A percentile compares a stretch with the other conserved stretches of the same genome.
phyloP scores from a whole-genome alignment of 2,888 invertebrate species.

The Campoplex capitator region DNA sequence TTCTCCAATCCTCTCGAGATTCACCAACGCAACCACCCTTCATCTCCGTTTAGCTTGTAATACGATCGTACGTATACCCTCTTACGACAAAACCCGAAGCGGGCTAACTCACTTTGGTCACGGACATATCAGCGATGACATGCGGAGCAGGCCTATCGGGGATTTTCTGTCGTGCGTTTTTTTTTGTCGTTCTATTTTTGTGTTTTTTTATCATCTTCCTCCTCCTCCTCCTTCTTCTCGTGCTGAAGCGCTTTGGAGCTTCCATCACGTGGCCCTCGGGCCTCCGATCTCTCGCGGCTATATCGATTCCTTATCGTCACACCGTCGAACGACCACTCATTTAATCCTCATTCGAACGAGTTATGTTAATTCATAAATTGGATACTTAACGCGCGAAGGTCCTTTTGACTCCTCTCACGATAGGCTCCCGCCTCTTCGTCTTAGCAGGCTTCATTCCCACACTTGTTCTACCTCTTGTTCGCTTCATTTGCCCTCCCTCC shows the following conservation, averaged over 20 bases:
- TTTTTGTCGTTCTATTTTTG: neutral
- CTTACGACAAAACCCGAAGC: conserved; percentile 29
- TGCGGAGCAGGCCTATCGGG: neutral
- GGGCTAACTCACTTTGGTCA: conserved; percentile 23
- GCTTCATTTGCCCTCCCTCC: conserved; percentile 36
- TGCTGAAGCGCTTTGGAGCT: neutral
- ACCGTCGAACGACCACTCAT: neutral
- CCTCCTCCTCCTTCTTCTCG: neutral
- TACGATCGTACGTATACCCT: conserved; percentile 27
- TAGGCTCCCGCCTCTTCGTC: conserved; percentile 31
- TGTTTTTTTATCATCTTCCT: neutral
- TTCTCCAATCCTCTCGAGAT: conserved; percentile 1
- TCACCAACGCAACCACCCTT: conserved; percentile 26
- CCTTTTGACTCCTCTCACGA: neutral
- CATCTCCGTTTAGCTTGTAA: conserved; percentile 56
- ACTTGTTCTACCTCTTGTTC: conserved; percentile 51
- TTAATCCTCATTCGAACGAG: neutral
- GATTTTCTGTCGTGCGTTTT: neutral
- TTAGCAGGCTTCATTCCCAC: conserved; percentile 31
- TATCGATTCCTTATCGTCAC: neutral
- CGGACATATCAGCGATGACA: neutral
- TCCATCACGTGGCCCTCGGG: neutral
- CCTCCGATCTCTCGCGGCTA: neutral
- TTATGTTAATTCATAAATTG: conserved; percentile 10
- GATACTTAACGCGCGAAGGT: neutral